Percentiles rank a stretch among this genome's conserved stretches.
These are phyloP conservation scores for Setipinna tenuifilis DNA, from an alignment of 2,797 vertebrate species.

Conservation along the genomic window DNA sequence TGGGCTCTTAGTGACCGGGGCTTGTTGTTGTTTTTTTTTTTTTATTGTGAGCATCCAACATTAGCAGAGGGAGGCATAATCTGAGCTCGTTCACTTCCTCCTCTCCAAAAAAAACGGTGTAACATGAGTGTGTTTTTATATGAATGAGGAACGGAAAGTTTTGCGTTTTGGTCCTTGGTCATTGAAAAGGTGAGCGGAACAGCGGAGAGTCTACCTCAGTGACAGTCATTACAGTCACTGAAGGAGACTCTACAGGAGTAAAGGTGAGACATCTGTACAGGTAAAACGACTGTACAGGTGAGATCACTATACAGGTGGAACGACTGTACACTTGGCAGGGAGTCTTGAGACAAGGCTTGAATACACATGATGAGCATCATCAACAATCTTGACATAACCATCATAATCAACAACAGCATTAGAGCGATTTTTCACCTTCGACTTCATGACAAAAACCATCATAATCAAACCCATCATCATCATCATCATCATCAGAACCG, in stretches of 20 bases:
- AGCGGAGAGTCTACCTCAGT: neutral
- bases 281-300: neutral
- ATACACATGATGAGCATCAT: neutral
- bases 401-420: no score
- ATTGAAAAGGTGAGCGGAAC: neutral
- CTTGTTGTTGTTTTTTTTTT: neutral
- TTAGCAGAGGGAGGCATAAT: neutral
- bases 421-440: no score
- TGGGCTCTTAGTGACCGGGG: neutral
- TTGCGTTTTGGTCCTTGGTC: conserved; percentile 1
- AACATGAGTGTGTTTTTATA: neutral
- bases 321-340: conserved; percentile 17
- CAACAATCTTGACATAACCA: no score
- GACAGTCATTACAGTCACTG: neutral
- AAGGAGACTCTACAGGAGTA: neutral
- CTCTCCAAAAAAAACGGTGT: neutral
- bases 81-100: neutral
- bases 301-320: neutral
- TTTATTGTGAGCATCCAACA: neutral
- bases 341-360: conserved; percentile 19
- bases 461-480: neutral
- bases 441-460: neutral
- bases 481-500: neutral
- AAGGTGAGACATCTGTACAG: neutral
- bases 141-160: neutral